phyloP scores from a whole-genome alignment of 2,888 invertebrate species.

The Frankliniella fusca region DNA sequence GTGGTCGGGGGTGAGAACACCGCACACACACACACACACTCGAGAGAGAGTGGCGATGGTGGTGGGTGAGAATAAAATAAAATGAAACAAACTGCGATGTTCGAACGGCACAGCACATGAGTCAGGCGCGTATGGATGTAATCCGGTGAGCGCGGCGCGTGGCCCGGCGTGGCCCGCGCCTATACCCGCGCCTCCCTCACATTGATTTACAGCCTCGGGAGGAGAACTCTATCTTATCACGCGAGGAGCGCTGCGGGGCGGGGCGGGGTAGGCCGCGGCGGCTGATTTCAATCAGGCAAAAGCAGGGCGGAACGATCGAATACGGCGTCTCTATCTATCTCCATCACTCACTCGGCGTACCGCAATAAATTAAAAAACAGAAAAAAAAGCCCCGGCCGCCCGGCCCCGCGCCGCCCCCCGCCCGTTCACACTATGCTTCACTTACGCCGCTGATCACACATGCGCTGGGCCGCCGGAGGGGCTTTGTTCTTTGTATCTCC shows the following conservation, averaged over 20 bases:
- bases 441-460: slow-evolving; percentile 16
- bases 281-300: slow-evolving; percentile 1
- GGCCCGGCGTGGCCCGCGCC: neutral
- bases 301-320: neutral
- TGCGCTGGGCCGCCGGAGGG: neutral
- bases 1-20: too few relatives aligned
- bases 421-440: slow-evolving; percentile 11
- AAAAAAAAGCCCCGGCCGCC: neutral
- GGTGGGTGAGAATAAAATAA: too few relatives aligned
- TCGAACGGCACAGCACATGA: too few relatives aligned
- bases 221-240: slow-evolving; percentile 18
- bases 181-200: neutral
- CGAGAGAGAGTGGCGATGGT: too few relatives aligned
- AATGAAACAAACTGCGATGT: too few relatives aligned
- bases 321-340: neutral
- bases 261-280: neutral
- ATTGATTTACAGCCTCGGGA: slow-evolving; percentile 4
- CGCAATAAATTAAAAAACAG: too few relatives aligned
- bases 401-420: neutral
- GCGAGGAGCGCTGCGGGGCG: neutral
- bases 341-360: too few relatives aligned
- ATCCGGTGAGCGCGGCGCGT: neutral
- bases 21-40: too few relatives aligned
- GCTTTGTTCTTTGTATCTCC: neutral
- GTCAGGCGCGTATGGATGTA: too few relatives aligned